Base-by-base conservation (phyloP, 2,113 vertebrate genomes). In the Stegastes partitus region DNA sequence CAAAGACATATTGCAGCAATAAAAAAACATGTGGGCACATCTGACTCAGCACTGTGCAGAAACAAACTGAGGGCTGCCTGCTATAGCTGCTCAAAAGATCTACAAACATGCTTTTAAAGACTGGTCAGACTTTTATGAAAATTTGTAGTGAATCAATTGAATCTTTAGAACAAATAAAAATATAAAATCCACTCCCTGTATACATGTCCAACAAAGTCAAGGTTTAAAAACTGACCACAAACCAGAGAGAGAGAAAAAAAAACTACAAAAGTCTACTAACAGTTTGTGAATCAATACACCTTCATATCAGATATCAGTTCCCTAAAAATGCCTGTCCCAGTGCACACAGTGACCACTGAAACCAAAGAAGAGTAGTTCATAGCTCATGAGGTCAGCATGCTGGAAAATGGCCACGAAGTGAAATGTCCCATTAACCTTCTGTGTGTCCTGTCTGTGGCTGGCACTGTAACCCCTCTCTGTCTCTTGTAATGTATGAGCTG, bases 381-480 rank as follows among this genome's bases (percentile, higher is more conserved):
- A 45, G 44, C 49, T 54, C 59, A 74, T 71, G 69, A 85, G 72
- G 73, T 84, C 82, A 84, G n/a, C 69, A 50, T 67, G 56, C 56
- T 74, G 68, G 79, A 83, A 78, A 78, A 56, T 8, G 28, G n/a
- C 73, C 68, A 74, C 68, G 39, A 34, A 71, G 64, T 79, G 57
- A 86, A 83, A 74, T 11, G 78, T 85, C 74, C 77, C 51, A 68
- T 78, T 69, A 77, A 85, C 56, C 79, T 56, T 26, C 26, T 44
- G 54, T 68, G 47, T 26, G 42, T 63, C 22, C 73, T n/a, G 42
- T 87, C 61, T 45, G 45, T 68, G 69, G 11, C 82, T 83, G 70
- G 79, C 50, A 83, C 69, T 31, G 65, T 44, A 58, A 61, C 55
- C 39, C 18, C 51, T 22, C 26, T 49, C 28, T 25, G 58, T 47